Base-by-base conservation (phyloP, 2,888 invertebrate genomes). In the Cryptus armator region DNA sequence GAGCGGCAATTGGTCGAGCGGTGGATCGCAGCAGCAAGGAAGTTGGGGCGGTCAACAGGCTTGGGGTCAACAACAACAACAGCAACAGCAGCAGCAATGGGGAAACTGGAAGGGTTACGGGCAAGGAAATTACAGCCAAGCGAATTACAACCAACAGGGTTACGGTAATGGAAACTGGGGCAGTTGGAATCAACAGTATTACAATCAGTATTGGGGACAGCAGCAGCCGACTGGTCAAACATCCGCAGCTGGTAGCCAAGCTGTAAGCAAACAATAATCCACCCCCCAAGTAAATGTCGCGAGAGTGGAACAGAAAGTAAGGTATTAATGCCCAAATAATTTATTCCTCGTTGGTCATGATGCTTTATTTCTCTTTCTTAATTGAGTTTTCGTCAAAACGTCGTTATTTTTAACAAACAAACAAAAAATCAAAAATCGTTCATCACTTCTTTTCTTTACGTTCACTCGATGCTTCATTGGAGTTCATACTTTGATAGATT, bases 81-180 rank as follows among this genome's bases (percentile, higher is more conserved):
- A 89, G 9, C 88, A 87, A 46, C 86, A 85, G 16, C 91, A 89
- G 44, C 90, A 89, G 46, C 89, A 88, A 29, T 90, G 88, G 91
- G 91, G 87, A 53, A 91, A 85, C 44, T 92, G 93, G 93, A 93
- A 93, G 81, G 86, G 91, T 44, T 93, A 92, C 53, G 92, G 92
- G 4, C 89, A 91, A 32, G 81, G 88, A 4, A 88, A 85, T 76
- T 91, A 92, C 79, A 87, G 85, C 77, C 91, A 89, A 68, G 86
- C 88, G 70, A 85, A 78, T 85, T 89, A 89, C 68, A 82, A 75
- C 72, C 87, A 88, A 72, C 86, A 88, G 81, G 88, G 87, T 81
- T 93, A 93, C 48, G 93, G 93, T 44, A 93, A 93, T 81, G 93
- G 93, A 76, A 93, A 92, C 87, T 93, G 93, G 92, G 90, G 89